phyloP scores from a whole-genome alignment of 1,140 invertebrate species.

The Archivesica marissinica region DNA sequence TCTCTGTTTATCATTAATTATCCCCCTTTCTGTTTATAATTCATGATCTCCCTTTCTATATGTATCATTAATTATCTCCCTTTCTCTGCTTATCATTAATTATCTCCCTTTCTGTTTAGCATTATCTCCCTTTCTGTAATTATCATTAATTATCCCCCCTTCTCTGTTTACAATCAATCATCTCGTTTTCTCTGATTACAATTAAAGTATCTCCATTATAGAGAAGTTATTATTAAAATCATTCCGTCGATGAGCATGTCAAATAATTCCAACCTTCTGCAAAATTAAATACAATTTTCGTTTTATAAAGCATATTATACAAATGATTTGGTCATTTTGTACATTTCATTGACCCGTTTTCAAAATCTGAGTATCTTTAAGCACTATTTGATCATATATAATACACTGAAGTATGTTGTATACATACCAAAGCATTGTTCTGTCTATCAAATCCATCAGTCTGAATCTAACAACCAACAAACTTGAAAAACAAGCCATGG shows the following conservation, averaged over 20 bases:
- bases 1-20: too few species aligned
- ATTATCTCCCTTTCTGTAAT: too few species aligned
- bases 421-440: slow-evolving; percentile 19
- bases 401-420: background rate
- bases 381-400: background rate
- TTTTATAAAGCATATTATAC: background rate
- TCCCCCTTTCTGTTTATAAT: too few species aligned
- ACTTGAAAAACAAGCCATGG: background rate
- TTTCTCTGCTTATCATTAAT: too few species aligned
- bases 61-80: too few species aligned
- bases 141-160: background rate
- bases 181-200: too few species aligned
- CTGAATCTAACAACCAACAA: background rate
- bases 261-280: background rate
- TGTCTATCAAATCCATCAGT: slow-evolving; percentile 3
- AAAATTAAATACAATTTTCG: background rate
- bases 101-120: too few species aligned
- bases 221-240: too few species aligned
- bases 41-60: too few species aligned
- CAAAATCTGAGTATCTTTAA: background rate
- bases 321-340: background rate
- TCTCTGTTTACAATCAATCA: background rate
- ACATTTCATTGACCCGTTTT: background rate
- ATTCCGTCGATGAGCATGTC: background rate
- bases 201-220: too few species aligned